A percentile compares a stretch with the other conserved stretches of the same genome.
These are phyloP conservation scores for Siphamia tubifer DNA, from an alignment of 2,113 vertebrate species.

Conservation along the genomic window DNA sequence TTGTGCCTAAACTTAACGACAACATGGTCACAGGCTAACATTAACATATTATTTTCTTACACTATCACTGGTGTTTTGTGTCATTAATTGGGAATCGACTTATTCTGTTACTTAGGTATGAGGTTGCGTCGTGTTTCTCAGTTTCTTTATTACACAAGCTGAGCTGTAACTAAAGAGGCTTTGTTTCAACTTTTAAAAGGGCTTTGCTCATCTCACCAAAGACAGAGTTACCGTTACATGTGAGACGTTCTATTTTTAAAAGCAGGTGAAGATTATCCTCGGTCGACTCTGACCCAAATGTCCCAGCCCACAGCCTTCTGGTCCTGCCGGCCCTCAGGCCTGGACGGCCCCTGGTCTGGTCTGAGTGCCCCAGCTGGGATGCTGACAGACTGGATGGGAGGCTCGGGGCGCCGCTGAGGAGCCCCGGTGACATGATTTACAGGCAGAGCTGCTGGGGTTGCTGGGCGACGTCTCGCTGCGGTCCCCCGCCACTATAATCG, in stretches of 20 bases:
- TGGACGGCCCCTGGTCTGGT: constrained; percentile 12
- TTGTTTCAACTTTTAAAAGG: background rate
- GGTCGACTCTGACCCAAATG: constrained; percentile 10
- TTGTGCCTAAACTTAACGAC: too few relatives aligned
- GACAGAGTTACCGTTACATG: background rate
- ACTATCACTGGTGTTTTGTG: too few relatives aligned
- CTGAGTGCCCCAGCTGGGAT: constrained; percentile 18
- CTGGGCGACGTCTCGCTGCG: constrained; percentile 69
- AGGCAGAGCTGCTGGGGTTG: constrained; percentile 63
- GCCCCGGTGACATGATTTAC: constrained; percentile 74
- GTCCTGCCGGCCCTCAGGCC: background rate
- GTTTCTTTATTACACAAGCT: background rate
- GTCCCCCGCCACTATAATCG: constrained; percentile 76
- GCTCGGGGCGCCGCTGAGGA: constrained; percentile 55
- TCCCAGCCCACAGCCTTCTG: background rate
- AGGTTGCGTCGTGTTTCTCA: too few relatives aligned
- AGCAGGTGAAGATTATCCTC: constrained; percentile 15
- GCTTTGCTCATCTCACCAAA: background rate
- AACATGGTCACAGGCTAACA: too few relatives aligned
- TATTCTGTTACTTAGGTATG: too few relatives aligned
- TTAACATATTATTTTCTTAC: too few relatives aligned
- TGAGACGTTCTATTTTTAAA: background rate
- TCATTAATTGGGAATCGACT: too few relatives aligned
- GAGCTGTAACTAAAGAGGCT: background rate
- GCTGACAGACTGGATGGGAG: constrained; percentile 60